These are phyloP conservation scores for Desmophyllum pertusum DNA, from an alignment of 92 coral and sea anemone species.

Conservation along the genomic window DNA sequence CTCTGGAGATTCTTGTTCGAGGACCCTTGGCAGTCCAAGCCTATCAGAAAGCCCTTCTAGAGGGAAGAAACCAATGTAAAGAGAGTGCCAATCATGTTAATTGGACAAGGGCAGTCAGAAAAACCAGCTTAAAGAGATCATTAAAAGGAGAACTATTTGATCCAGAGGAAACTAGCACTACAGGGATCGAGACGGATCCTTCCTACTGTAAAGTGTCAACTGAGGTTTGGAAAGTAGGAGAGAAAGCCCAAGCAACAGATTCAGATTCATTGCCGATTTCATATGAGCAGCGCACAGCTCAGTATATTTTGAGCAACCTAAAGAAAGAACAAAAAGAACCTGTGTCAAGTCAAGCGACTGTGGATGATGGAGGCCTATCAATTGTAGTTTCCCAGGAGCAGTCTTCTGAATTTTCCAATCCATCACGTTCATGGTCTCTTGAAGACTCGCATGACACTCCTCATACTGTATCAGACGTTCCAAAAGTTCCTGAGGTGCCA, in stretches of 20 bases:
- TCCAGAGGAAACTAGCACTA: not conserved
- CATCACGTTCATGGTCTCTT: not conserved
- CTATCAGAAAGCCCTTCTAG: not conserved
- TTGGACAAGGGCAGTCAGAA: not conserved
- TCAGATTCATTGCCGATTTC: not conserved
- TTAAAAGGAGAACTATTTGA: not conserved
- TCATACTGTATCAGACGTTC: not conserved
- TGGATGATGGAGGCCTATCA: not conserved
- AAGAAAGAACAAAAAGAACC: not conserved
- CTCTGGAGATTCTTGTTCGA: not conserved
- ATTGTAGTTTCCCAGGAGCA: not conserved
- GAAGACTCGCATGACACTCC: not conserved
- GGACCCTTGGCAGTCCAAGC: not conserved
- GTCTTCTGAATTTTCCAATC: not conserved
- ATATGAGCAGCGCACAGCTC: not conserved
- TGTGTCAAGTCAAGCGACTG: not conserved
- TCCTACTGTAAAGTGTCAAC: slow-evolving; percentile 1
- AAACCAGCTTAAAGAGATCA: not conserved
- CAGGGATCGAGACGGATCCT: not conserved
- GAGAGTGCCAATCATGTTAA: slow-evolving; percentile 3
- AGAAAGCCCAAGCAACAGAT: not conserved
- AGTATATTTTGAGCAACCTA: not conserved
- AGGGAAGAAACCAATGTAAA: not conserved
- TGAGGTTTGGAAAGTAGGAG: not conserved
- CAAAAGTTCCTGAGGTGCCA: not conserved